phyloP scores from a whole-genome alignment of 1,140 invertebrate species.

The Conus ventricosus region DNA sequence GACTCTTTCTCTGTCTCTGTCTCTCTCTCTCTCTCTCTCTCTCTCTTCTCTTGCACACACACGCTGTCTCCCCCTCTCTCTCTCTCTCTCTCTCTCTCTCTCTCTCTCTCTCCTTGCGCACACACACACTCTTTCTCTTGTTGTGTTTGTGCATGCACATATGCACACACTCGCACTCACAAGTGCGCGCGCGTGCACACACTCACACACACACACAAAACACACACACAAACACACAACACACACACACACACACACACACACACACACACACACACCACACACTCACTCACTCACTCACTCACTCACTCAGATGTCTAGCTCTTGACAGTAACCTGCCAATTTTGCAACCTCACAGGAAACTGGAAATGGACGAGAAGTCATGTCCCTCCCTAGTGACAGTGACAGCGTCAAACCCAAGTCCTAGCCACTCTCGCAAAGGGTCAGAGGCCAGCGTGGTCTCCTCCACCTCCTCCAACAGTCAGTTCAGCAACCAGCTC shows the following conservation, averaged over 20 bases:
- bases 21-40: no score
- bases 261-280: not conserved
- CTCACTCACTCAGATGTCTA: no score
- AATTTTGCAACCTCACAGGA: slow-evolving; percentile 76
- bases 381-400: slow-evolving; percentile 84
- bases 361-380: slow-evolving; percentile 95
- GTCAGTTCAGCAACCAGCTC: slow-evolving; percentile 73
- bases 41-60: no score
- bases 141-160: not conserved
- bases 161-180: not conserved
- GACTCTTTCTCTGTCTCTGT: no score
- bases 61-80: no score
- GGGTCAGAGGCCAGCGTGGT: slow-evolving; percentile 95
- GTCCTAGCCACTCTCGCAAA: slow-evolving; percentile 87
- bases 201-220: not conserved
- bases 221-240: not conserved
- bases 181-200: not conserved
- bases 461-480: slow-evolving; percentile 87
- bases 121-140: not conserved
- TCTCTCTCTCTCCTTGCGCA: not conserved
- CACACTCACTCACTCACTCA: not conserved
- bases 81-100: not conserved
- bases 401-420: slow-evolving; percentile 67
- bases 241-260: not conserved
- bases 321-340: no score